A percentile compares a stretch with the other conserved stretches of the same genome.
phyloP scores from a whole-genome alignment of 2,797 vertebrate species.

The Lacerta bilineata region DNA sequence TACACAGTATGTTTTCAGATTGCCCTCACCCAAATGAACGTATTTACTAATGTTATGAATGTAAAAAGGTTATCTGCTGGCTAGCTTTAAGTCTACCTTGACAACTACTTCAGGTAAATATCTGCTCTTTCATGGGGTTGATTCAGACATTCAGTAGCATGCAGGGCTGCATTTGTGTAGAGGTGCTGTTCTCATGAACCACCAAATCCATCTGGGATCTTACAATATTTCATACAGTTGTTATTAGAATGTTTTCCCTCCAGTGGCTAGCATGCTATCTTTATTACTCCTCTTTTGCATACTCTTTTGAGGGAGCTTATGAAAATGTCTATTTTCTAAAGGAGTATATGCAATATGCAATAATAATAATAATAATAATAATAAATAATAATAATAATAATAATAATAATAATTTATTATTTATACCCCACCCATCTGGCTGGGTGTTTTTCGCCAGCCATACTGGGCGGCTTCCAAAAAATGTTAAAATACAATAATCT shows the following conservation, averaged over 20 bases:
- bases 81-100: too few species aligned
- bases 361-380: too few species aligned
- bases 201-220: background rate
- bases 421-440: too few species aligned
- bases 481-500: too few species aligned
- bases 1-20: background rate
- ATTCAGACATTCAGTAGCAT: background rate
- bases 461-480: too few species aligned
- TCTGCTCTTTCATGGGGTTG: too few species aligned
- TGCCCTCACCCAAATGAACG: background rate
- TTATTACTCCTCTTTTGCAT: background rate
- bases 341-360: background rate
- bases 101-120: too few species aligned
- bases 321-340: slow-evolving; percentile 17
- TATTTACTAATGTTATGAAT: background rate
- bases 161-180: background rate
- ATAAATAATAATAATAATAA: too few species aligned
- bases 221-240: background rate
- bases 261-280: background rate
- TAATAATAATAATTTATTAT: too few species aligned
- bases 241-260: rapidly evolving
- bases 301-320: slow-evolving; percentile 6
- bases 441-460: too few species aligned
- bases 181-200: background rate
- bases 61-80: background rate